Evolutionary conservation across 1,140 invertebrate genomes (phyloP), one percentile per base, ranked within the genome.

Genomic region (Belonocnema kinseyi): DNA sequence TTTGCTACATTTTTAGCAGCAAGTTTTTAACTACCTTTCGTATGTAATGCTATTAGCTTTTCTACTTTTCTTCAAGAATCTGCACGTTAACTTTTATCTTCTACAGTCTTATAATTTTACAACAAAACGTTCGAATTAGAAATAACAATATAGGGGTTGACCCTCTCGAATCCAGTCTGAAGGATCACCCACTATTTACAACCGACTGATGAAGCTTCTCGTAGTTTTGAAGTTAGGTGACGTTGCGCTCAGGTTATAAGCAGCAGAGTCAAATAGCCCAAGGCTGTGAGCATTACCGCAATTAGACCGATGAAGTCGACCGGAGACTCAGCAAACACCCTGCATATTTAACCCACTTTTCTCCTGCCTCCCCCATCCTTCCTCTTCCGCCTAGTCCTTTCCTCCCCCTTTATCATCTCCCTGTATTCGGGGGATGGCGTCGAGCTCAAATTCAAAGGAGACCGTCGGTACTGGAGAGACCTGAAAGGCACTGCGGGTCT

Each of bases 291-390:
- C 83, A 86, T 88, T 87, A 87, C 85, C 84, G 83, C 87, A 86
- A 88, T 88, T 89, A 88, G 82, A 85, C 82, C 83, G 80, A 86
- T 87, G 85, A 79, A 86, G 83, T 77, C 79, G 82, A 81, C 81
- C 75, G 79, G 82, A 79, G 77, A 85, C 83, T 84, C 83, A 73
- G 81, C 85, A 85, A 87, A 85, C 83, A 87, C 70, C 83, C 77
- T 87, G 83, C 83, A 88, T 88, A 88, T 88, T 88, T 88, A 87
- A 88, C 85, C 83, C 77, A 79, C 76, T 82, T 82, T 77, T 79
- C 77, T 85, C 74, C 73, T 54, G 14, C 58, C 14, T n/a, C 71
- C 51, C 19, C 50, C 53, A 33, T 50, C 46, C 51, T 16, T 66
- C 80, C 50, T 78, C 46, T 71, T 75, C 73, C 52, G 19, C 54